Base-by-base conservation (phyloP, 2,113 vertebrate species). In the Nyctereutes procyonoides region DNA sequence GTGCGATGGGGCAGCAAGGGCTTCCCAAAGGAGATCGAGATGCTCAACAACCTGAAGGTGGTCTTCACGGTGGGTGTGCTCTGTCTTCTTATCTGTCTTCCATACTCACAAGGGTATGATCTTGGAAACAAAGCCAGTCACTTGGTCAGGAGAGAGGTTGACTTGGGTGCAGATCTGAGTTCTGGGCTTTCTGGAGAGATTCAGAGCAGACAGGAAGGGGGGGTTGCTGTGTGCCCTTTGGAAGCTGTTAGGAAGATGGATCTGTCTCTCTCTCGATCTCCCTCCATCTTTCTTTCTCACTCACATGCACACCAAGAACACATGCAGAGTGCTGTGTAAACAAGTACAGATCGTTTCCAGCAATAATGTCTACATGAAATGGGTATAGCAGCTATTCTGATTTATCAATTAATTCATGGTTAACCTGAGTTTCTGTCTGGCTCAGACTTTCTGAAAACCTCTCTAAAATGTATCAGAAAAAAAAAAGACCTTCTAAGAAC, bases 21-120 rank as follows among this genome's bases (percentile, higher is more conserved):
- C 89, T 99, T 99, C 97, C 99, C 99, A 0, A 99, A 99, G 98
- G 99, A 99, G 97, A 99, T 99, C 2, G 99, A 99, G 97, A 99
- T 99, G 99, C 99, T 99, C 82, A 99, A 99, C 99, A 99, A 99
- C 88, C 98, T 99, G 95, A 99, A 99, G 97, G 99, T 99, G 93
- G 99, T 99, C 98, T 99, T 99, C 98, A 99, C 99, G 85, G 99
- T 99, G 98, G 99, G 99, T 99, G 91, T 30, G 3, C 97, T 15
- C 26, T 55, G 85, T 51, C 96, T 76, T 32, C 10, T 4, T 2
- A 0, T 35, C 60, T 35, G 5, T 0, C 5, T 3, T 58, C 26
- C 30, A 3, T 3, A 2, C 6, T 3, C 35, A 1, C 1, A 12
- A 11, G n/a, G 32, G 58, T 2, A 19, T 20, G 32, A 26, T 67